Evolutionary conservation across 2,113 vertebrate species (phyloP).

Genomic region (Odocoileus virginianus): DNA sequence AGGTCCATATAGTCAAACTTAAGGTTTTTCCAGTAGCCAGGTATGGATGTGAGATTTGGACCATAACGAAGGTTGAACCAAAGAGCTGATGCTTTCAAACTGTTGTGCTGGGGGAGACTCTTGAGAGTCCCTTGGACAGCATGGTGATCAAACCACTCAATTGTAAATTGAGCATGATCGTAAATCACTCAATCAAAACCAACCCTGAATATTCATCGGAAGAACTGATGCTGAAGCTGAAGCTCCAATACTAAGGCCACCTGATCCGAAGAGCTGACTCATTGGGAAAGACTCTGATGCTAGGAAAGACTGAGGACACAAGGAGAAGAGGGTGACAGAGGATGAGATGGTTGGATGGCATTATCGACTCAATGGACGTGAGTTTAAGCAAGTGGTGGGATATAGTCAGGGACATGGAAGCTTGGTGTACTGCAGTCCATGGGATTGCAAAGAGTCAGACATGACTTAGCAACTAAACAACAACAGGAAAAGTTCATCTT

Average conservation of each 20-base stretch:
- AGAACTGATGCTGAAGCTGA: neutral
- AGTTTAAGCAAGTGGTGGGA: neutral
- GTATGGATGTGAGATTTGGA: neutral
- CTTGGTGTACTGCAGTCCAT: neutral
- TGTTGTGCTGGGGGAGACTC: neutral
- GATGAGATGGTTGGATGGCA: neutral
- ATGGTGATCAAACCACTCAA: neutral
- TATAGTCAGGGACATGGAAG: neutral
- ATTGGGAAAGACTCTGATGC: neutral
- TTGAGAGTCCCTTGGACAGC: neutral
- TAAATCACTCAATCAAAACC: neutral
- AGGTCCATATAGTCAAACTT: neutral
- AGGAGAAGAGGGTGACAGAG: neutral
- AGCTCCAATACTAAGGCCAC: neutral
- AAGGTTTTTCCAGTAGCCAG: neutral
- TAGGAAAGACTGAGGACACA: neutral
- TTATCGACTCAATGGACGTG: neutral
- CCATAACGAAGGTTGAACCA: neutral
- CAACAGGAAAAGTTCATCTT: neutral
- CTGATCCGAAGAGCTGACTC: neutral
- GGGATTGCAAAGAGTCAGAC: neutral
- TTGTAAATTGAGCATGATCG: neutral
- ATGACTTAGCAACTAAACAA: neutral
- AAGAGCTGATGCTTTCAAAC: neutral
- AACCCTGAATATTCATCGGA: neutral